phyloP scores from a whole-genome alignment of 2,888 invertebrate genomes.

The Microplitis manilae region DNA sequence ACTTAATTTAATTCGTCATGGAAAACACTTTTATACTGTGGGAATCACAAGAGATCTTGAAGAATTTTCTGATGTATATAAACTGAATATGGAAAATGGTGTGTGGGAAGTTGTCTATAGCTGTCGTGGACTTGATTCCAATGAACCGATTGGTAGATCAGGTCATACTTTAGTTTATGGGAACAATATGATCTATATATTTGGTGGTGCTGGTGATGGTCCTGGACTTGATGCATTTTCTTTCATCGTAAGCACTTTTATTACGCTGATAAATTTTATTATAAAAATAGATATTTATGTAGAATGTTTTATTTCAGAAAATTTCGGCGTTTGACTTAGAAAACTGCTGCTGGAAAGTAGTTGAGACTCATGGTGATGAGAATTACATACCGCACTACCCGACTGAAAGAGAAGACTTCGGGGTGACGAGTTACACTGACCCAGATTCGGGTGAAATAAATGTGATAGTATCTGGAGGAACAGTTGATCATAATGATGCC shows the following conservation, averaged over 20 bases:
- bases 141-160: neutral
- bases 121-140: neutral
- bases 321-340: neutral
- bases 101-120: neutral
- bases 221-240: neutral
- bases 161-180: neutral
- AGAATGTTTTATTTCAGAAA: neutral
- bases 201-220: neutral
- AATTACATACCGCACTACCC: neutral
- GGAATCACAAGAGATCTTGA: neutral
- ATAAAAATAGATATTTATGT: neutral
- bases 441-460: neutral
- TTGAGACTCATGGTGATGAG: neutral
- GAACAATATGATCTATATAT: neutral
- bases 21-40: neutral
- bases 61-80: neutral
- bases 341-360: neutral
- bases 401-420: neutral
- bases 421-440: neutral
- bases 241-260: neutral
- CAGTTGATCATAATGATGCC: neutral
- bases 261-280: too few relatives aligned
- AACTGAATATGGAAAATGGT: neutral
- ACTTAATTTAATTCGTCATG: neutral
- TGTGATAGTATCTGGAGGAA: neutral